Evolutionary conservation across 2,797 vertebrate genomes (phyloP), one percentile per base, ranked within the genome.

Genomic region (Sphenodon punctatus): DNA sequence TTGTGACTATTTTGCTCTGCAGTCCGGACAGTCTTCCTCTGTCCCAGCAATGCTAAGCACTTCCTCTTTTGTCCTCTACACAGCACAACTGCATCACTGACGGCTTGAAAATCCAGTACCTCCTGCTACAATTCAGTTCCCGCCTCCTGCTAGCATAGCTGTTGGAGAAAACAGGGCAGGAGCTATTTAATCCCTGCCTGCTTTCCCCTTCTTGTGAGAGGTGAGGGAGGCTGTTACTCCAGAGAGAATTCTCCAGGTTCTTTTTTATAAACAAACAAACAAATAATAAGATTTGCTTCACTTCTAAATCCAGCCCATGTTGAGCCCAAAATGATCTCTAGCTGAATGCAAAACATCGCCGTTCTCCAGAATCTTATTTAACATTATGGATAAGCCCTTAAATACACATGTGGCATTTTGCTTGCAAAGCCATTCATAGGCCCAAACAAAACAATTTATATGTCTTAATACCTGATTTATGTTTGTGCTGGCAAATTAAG

Each of bases 341-440:
- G 4, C 2, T 77, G 45, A 16, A 32, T 58, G 14, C 68, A 56
- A 23, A 53, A n/a, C 13, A 66, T 49, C 17, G 41, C 67, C 5
- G 2, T 64, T 61, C 41, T 56, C 8, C 9, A 25, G 36, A 20
- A 41, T 55, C 39, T 10, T 36, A 63, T 38, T 30, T 41, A 10
- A 56, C 43, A 17, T 4, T 65, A 2, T 7, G 20, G 32, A 20
- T 41, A 20, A 56, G 25, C 41, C 4, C 42, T 23, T 73, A 45
- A 81, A 75, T 7, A 2, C 0, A 0, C 16, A 70, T 42, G 11
- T 59, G 23, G 45, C 80, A 82, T 25, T 59, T 60, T 49, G 80
- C 25, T 68, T 0, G 1, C 25, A 14, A 27, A 3, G 32, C 10
- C 55, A 58, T 23, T 58, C 58, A 12, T 36, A 22, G 12, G 36